Percentiles rank a stretch among this genome's conserved stretches.
Conservation (phyloP, 2,113 vertebrate species). For the Morone chrysops region DNA sequence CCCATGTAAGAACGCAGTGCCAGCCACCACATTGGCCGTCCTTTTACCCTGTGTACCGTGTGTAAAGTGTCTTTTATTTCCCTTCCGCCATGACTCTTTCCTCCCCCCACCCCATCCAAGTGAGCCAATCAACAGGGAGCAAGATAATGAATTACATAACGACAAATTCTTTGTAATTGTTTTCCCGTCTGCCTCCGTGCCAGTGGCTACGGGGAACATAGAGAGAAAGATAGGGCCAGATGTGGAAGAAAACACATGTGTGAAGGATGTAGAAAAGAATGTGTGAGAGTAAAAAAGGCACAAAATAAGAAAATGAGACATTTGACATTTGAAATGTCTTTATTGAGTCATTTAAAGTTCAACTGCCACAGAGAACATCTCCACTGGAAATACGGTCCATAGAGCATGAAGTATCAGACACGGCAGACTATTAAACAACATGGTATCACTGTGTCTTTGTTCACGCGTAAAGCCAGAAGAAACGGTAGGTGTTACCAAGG, state of each 20-base stretch:
- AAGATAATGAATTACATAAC: slow-evolving; percentile 79
- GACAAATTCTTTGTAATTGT: slow-evolving; percentile 67
- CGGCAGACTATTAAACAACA: not conserved
- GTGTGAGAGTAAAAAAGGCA: not conserved
- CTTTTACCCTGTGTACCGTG: slow-evolving; percentile 38
- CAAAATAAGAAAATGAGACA: slow-evolving; percentile 21
- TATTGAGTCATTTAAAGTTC: slow-evolving; percentile 40
- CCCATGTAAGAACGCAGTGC: not conserved
- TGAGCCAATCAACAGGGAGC: slow-evolving; percentile 67
- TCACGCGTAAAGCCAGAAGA: not conserved
- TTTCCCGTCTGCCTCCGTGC: slow-evolving; percentile 53
- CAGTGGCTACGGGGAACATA: slow-evolving; percentile 24
- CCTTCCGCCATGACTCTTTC: not conserved
- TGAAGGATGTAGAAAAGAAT: not conserved
- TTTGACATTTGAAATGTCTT: slow-evolving; percentile 52
- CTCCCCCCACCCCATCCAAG: slow-evolving; percentile 26
- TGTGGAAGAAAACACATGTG: not conserved
- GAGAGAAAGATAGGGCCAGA: slow-evolving; percentile 18
- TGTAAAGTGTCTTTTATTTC: slow-evolving; percentile 52
- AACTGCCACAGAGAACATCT: slow-evolving; percentile 6
- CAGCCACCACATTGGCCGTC: slow-evolving; percentile 22
- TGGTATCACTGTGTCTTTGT: not conserved
- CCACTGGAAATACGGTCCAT: not conserved
- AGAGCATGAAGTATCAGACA: not conserved
- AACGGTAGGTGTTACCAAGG: not conserved